Conservation (phyloP, 2,113 vertebrate genomes). For the Columba janthina region DNA sequence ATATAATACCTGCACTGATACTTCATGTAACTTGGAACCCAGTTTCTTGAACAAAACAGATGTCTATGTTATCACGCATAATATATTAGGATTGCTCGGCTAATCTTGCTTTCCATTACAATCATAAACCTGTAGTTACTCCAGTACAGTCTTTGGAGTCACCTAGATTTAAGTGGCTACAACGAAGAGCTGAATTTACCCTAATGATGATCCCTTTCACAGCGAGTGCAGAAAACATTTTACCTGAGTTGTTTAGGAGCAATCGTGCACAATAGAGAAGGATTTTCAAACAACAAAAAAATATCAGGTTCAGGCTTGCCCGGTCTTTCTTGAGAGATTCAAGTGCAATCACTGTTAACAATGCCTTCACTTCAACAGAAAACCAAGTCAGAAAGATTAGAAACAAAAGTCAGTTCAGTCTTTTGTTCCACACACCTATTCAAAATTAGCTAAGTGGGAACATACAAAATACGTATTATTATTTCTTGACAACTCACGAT, state of each 20-base stretch:
- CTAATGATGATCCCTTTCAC: background rate
- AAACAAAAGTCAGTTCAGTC: background rate
- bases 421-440: constrained; percentile 37
- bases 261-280: background rate
- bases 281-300: background rate
- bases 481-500: background rate
- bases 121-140: background rate
- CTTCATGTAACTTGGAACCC: background rate
- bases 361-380: background rate
- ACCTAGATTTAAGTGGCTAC: background rate
- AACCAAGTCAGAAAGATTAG: background rate
- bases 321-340: background rate
- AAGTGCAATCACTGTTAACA: background rate
- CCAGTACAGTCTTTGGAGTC: background rate
- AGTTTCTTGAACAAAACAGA: background rate
- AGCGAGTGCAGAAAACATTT: background rate
- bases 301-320: constrained; percentile 16
- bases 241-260: background rate
- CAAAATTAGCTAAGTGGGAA: constrained; percentile 27
- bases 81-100: background rate
- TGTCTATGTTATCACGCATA: background rate
- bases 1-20: background rate
- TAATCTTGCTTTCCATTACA: background rate
- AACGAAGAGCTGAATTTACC: background rate
- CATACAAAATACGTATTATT: background rate